Percentiles rank a stretch among this genome's conserved stretches.
These are phyloP conservation scores for Sinonovacula constricta DNA, from an alignment of 1,140 invertebrate genomes.

Conservation along the genomic window DNA sequence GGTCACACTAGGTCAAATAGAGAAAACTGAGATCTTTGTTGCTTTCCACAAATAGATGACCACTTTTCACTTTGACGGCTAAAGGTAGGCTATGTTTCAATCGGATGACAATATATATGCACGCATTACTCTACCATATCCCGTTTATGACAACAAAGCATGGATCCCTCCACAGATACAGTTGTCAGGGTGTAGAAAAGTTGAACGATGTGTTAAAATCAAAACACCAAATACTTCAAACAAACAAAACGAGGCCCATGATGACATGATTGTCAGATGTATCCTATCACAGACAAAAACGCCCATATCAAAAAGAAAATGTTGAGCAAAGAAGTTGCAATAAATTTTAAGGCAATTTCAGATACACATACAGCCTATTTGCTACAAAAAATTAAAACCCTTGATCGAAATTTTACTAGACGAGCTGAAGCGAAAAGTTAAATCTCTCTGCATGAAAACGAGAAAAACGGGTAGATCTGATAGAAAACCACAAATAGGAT, in stretches of 20 bases:
- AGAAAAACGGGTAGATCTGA: no score
- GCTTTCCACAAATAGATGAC: conserved; percentile 6
- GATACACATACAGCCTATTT: neutral
- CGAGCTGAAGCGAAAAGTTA: no score
- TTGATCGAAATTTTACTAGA: no score
- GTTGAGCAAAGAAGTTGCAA: neutral
- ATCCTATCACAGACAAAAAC: neutral
- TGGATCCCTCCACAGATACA: neutral
- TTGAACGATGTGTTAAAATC: conserved; percentile 16
- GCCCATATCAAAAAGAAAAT: neutral
- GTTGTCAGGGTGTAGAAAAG: conserved; percentile 14
- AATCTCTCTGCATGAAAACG: no score
- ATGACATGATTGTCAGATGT: neutral
- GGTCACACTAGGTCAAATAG: neutral
- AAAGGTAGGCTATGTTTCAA: conserved; percentile 13
- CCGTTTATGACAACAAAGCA: conserved; percentile 14
- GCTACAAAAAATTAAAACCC: no score
- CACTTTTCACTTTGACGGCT: neutral
- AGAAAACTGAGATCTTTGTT: neutral
- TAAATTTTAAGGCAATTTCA: neutral
- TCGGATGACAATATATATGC: conserved; percentile 7
- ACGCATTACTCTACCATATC: conserved; percentile 15
- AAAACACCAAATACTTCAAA: conserved; percentile 1
- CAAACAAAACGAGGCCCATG: conserved; percentile 6
- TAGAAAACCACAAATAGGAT: no score